These are phyloP conservation scores for Meteorus colon DNA, from an alignment of 2,888 invertebrate species.

Conservation along the genomic window DNA sequence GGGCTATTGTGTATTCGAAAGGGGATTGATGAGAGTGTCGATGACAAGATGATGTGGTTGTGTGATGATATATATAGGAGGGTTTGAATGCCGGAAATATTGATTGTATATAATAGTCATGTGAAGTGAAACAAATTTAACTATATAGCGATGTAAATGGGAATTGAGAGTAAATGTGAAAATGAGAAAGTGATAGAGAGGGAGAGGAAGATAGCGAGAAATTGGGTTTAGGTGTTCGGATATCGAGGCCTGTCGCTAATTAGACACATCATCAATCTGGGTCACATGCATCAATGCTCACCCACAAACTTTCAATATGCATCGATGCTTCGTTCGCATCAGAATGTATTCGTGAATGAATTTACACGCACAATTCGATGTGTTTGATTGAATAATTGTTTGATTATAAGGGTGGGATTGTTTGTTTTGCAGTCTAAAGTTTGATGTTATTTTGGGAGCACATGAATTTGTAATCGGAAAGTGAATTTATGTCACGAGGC, in stretches of 20 bases:
- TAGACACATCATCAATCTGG: conserved; percentile 28
- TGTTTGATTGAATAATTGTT: too few species aligned
- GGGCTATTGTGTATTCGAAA: not conserved
- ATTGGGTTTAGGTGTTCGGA: conserved; percentile 17
- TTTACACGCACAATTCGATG: not conserved
- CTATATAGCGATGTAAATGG: not conserved
- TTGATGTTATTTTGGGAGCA: too few species aligned
- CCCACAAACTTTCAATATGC: conserved; percentile 18
- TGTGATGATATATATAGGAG: not conserved
- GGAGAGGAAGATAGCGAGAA: not conserved
- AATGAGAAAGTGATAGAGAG: conserved; percentile 2
- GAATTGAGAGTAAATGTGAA: not conserved
- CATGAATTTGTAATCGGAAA: too few species aligned
- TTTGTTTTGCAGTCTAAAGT: too few species aligned
- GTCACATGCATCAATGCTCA: conserved; percentile 31
- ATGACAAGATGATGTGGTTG: not conserved
- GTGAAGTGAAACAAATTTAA: conserved; percentile 2
- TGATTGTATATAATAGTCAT: not conserved
- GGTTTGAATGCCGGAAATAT: conserved; percentile 2
- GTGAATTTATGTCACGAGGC: too few species aligned
- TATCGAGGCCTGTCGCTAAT: conserved; percentile 26
- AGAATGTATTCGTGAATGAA: not conserved
- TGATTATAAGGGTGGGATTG: too few species aligned
- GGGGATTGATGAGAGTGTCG: not conserved
- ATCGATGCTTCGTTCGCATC: not conserved